A percentile compares a stretch with the other conserved stretches of the same genome.
Evolutionary conservation across 2,113 vertebrate genomes (phyloP).

Genomic region (Xiphophorus maculatus): DNA sequence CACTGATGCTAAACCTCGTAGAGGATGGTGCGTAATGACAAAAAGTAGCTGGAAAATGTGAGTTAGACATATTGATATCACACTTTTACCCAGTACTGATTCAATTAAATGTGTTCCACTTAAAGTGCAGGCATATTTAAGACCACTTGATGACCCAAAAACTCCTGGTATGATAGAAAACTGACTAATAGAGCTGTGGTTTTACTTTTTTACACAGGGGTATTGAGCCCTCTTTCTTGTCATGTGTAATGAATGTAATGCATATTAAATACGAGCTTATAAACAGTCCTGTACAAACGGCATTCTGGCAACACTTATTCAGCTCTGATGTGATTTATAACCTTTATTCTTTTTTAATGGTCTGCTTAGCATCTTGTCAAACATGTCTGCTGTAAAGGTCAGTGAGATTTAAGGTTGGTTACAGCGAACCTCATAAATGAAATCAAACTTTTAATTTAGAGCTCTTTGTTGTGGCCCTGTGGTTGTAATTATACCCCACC

Average conservation of each 20-base stretch:
- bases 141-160: background rate
- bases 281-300: background rate
- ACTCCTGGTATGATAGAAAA: background rate
- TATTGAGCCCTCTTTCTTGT: background rate
- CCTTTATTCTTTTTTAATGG: background rate
- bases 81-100: background rate
- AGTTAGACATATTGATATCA: background rate
- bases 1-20: background rate
- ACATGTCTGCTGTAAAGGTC: background rate
- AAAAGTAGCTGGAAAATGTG: background rate
- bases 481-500: slow-evolving; percentile 35
- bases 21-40: background rate
- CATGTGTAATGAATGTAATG: background rate
- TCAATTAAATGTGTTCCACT: background rate
- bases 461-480: slow-evolving; percentile 16
- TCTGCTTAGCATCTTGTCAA: background rate
- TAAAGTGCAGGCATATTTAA: background rate
- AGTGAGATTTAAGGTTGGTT: background rate
- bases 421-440: background rate
- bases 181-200: background rate
- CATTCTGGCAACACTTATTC: background rate
- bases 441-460: slow-evolving; percentile 19
- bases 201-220: too few species aligned
- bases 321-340: background rate
- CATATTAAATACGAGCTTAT: background rate